Base-by-base conservation (phyloP, 1,140 invertebrate genomes). In the Ridgeia piscesae region DNA sequence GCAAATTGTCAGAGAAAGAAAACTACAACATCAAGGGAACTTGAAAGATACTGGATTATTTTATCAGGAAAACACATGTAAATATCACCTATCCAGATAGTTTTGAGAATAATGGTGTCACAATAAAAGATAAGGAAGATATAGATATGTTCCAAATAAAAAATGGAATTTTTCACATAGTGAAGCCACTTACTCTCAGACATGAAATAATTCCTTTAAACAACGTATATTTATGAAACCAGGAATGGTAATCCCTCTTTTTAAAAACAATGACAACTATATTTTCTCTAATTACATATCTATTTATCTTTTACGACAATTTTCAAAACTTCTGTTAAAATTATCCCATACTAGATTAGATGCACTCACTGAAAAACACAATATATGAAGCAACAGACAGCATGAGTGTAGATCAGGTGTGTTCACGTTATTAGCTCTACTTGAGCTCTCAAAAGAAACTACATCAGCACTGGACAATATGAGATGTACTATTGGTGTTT, bases 271-370 rank as follows among this genome's bases (percentile, higher is more conserved):
- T 34, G 21, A 11, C 27, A 90, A 90, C 33, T 1, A 90, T 34
- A 34, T 34, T 35, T 90, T 90, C 21, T 9, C 89, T 34, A 90
- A 90, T n/a, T 90, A 90, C 89, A 90, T 14, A 90, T n/a, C 89
- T 34, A 34, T n/a, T 90, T 90, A 9, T 34, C 89, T 90, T 17
- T 35, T 90, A 17, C 33, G 1, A 33, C 35, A 90, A n/a, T 6
- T 77, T 77, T 77, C 27, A 21, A 21, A 17, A 77, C 6, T 21
- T 17, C 58, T 77, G 58, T 6, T 14, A 77, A 77, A 77, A 17
- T 2, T 77, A 77, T 17, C 8, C 27, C 8, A 77, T 1, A 77
- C 58, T 31, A 77, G 17, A 77, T 21, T 77, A 77, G 17, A 77
- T 77, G 58, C 58, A 77, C 27, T 77, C 27, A 77, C 27, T 77